phyloP scores from a whole-genome alignment of 2,113 vertebrate species.

The Phalacrocorax aristotelis region DNA sequence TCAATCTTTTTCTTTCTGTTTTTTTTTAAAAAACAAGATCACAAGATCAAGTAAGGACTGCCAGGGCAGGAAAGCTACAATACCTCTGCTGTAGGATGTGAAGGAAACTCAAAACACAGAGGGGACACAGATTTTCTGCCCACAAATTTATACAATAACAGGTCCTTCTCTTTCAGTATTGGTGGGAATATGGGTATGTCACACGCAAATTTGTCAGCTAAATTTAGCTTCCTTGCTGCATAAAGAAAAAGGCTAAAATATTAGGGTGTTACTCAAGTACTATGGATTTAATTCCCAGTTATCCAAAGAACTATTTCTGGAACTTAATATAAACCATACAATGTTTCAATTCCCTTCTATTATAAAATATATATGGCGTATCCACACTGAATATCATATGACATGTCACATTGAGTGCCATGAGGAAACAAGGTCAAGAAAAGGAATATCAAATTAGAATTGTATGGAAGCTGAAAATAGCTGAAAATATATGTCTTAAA shows the following conservation, averaged over 20 bases:
- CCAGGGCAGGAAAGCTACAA: background rate
- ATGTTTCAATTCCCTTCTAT: background rate
- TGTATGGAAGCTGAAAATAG: background rate
- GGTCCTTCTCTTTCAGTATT: background rate
- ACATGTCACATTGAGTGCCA: accelerated
- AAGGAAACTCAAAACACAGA: background rate
- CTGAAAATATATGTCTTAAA: background rate
- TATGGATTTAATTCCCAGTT: background rate
- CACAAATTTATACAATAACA: background rate
- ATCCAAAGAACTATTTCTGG: background rate
- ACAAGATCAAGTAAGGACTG: background rate
- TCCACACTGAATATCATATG: background rate
- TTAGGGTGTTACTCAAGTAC: background rate
- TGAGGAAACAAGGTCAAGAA: background rate
- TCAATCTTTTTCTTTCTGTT: background rate
- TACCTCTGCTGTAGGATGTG: background rate
- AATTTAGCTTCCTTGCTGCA: background rate
- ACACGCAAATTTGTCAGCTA: background rate
- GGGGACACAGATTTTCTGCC: background rate
- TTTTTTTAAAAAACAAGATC: background rate
- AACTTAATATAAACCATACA: background rate
- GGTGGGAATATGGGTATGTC: background rate
- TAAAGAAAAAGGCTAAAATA: background rate
- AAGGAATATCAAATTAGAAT: background rate
- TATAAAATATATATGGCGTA: background rate